phyloP scores from a whole-genome alignment of 2,113 vertebrate species.

The Serinus canaria region DNA sequence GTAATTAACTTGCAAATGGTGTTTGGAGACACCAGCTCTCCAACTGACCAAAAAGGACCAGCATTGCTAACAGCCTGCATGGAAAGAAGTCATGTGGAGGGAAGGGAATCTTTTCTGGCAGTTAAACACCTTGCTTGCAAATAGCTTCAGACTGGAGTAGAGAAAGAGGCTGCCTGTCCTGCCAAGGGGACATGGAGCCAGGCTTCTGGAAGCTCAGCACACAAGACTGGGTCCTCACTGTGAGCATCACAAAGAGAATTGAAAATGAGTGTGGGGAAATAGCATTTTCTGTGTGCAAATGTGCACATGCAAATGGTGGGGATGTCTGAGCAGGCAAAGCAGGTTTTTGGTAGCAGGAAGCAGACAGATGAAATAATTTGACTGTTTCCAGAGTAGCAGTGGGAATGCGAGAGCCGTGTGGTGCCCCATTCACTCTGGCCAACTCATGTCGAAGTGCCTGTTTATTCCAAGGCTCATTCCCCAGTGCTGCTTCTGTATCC shows the following conservation, averaged over 20 bases:
- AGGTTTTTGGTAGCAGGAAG: background rate
- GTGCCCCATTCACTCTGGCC: background rate
- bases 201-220: background rate
- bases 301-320: background rate
- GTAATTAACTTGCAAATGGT: background rate
- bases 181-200: background rate
- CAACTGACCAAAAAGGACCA: background rate
- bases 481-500: background rate
- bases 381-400: background rate
- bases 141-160: background rate
- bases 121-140: background rate
- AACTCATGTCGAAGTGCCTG: background rate
- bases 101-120: background rate
- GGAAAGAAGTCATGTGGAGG: background rate
- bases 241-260: background rate
- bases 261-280: background rate
- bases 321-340: background rate
- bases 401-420: background rate
- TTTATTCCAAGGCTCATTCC: background rate
- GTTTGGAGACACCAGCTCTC: background rate
- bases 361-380: background rate
- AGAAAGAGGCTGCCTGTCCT: background rate
- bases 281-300: background rate
- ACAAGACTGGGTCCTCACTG: rapidly evolving
- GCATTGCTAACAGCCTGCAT: background rate